Conservation (phyloP, 1,140 invertebrate genomes). For the Thaumetopoea pityocampa region DNA sequence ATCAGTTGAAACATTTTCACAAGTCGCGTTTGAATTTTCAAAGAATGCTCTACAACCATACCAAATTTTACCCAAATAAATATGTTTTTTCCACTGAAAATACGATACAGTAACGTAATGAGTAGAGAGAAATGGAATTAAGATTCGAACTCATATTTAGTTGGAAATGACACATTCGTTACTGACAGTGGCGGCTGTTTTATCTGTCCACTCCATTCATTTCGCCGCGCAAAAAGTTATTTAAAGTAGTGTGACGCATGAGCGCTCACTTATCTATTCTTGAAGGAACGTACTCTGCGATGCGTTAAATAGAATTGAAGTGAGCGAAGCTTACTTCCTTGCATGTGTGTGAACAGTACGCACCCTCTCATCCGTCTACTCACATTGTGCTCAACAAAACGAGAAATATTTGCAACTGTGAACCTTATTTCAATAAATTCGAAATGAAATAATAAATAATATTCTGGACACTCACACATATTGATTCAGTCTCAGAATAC, state of each 20-base stretch:
- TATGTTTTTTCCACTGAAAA: conserved; percentile 7
- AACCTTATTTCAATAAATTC: too few species aligned
- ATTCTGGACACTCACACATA: too few species aligned
- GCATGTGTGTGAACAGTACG: conserved; percentile 51
- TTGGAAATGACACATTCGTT: conserved; percentile 58
- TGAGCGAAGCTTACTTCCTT: conserved; percentile 58
- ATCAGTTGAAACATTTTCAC: too few species aligned
- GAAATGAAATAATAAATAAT: too few species aligned
- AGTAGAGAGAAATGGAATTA: conserved; percentile 31
- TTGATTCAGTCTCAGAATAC: too few species aligned
- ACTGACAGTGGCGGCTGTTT: conserved; percentile 46
- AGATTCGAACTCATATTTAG: conserved; percentile 38
- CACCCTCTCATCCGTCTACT: conserved; percentile 40
- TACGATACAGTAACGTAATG: conserved; percentile 9
- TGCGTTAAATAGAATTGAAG: conserved; percentile 65
- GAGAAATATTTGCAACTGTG: conserved; percentile 21
- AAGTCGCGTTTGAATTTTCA: too few species aligned
- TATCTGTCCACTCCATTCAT: conserved; percentile 57
- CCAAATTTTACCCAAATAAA: too few species aligned
- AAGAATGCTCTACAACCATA: too few species aligned
- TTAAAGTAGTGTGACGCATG: conserved; percentile 50
- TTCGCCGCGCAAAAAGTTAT: conserved; percentile 59
- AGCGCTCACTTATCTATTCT: conserved; percentile 53
- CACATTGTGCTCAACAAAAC: conserved; percentile 27
- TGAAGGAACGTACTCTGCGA: conserved; percentile 57